phyloP scores from a whole-genome alignment of 2,797 vertebrate genomes.

The Megaceryle alcyon region DNA sequence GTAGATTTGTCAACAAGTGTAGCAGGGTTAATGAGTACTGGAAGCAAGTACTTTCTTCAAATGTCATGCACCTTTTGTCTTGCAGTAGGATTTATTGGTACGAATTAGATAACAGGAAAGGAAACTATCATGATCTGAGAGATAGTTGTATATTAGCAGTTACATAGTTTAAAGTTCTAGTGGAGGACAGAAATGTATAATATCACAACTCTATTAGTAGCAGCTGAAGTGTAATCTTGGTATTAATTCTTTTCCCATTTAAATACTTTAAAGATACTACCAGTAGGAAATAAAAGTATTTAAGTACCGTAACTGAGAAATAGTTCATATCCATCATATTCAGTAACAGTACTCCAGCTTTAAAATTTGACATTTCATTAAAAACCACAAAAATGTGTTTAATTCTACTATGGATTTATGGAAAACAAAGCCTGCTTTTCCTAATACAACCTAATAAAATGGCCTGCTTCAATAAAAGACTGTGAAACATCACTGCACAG shows the following conservation, averaged over 20 bases:
- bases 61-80: not conserved
- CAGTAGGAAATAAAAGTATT: not conserved
- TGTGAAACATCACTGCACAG: not conserved
- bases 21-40: not conserved
- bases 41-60: not conserved
- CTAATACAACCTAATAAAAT: not conserved
- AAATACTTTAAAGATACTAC: not conserved
- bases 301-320: conserved; percentile 44
- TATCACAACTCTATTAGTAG: not conserved
- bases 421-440: not conserved
- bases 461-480: not conserved
- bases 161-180: not conserved
- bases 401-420: not conserved
- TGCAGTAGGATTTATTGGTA: not conserved
- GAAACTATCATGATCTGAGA: not conserved
- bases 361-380: not conserved
- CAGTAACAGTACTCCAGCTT: not conserved
- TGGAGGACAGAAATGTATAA: not conserved
- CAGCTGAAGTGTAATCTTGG: not conserved
- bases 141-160: not conserved
- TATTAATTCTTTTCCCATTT: not conserved
- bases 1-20: not conserved
- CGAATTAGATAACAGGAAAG: not conserved
- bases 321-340: not conserved
- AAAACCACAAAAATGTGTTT: not conserved